Evolutionary conservation across 92 coral and sea anemone species (phyloP).

Genomic region (Pocillopora grandis): DNA sequence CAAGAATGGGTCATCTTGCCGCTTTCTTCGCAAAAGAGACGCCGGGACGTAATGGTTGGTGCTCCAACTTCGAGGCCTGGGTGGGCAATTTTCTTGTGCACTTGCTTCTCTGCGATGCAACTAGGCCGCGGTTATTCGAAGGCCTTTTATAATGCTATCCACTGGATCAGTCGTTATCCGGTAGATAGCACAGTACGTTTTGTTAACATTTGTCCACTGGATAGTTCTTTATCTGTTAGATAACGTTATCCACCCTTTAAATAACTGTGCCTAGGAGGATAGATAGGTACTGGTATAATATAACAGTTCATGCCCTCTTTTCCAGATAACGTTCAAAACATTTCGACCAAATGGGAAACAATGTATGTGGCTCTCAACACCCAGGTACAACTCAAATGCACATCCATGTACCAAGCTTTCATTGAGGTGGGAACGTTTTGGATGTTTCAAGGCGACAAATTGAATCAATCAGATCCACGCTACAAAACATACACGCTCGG

Average conservation of each 20-base stretch:
- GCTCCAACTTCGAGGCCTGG: too few relatives aligned
- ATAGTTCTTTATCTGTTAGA: too few relatives aligned
- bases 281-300: not conserved
- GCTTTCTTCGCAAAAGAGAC: too few relatives aligned
- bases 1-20: too few relatives aligned
- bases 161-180: too few relatives aligned
- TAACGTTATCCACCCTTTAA: not conserved
- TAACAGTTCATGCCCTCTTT: not conserved
- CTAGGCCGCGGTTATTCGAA: too few relatives aligned
- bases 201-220: too few relatives aligned
- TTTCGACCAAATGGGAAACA: constrained; percentile 21
- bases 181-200: too few relatives aligned
- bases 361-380: not conserved
- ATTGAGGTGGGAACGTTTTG: constrained; percentile 1
- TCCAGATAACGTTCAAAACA: constrained; percentile 31
- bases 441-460: constrained; percentile 12
- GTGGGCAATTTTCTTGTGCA: too few relatives aligned
- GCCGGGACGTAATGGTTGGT: too few relatives aligned
- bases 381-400: constrained; percentile 21
- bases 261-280: not conserved
- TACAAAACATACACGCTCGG: not conserved
- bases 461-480: constrained; percentile 21
- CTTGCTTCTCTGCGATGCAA: too few relatives aligned
- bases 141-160: too few relatives aligned
- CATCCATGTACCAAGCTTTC: constrained; percentile 4